These are phyloP conservation scores for Junco hyemalis DNA, from an alignment of 2,113 vertebrate species.

Conservation along the genomic window DNA sequence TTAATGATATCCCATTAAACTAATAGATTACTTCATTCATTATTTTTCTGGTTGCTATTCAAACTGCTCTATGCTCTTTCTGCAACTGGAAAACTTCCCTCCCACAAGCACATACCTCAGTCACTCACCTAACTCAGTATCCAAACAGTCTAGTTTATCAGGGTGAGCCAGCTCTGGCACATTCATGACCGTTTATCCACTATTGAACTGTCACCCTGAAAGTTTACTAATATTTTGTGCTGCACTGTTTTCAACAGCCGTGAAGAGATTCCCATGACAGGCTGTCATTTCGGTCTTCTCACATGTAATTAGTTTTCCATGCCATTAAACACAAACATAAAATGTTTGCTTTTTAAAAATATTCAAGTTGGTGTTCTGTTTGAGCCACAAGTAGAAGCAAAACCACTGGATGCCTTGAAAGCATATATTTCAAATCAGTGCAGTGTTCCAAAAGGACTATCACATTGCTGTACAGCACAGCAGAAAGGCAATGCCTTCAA, in stretches of 20 bases:
- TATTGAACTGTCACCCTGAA: not conserved
- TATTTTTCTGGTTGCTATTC: not conserved
- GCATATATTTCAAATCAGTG: not conserved
- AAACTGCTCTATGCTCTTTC: not conserved
- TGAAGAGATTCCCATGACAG: not conserved
- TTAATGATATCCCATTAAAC: not conserved
- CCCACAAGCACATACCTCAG: not conserved
- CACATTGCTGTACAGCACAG: not conserved
- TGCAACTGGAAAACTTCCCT: not conserved
- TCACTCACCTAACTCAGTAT: not conserved
- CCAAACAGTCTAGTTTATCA: not conserved
- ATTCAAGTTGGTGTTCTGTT: not conserved
- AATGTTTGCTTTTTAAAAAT: not conserved
- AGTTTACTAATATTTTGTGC: conserved; percentile 7
- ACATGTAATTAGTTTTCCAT: not conserved
- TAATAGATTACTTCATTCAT: not conserved
- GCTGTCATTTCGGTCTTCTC: conserved; percentile 35
- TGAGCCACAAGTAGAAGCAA: not conserved
- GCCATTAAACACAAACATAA: not conserved
- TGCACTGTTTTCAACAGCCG: not conserved
- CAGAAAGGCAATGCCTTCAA: not conserved
- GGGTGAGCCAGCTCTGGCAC: not conserved
- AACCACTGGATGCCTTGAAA: not conserved
- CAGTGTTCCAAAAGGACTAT: not conserved
- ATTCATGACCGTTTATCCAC: not conserved